Conservation (phyloP, 2,113 vertebrate genomes). For the Connochaetes taurinus region DNA sequence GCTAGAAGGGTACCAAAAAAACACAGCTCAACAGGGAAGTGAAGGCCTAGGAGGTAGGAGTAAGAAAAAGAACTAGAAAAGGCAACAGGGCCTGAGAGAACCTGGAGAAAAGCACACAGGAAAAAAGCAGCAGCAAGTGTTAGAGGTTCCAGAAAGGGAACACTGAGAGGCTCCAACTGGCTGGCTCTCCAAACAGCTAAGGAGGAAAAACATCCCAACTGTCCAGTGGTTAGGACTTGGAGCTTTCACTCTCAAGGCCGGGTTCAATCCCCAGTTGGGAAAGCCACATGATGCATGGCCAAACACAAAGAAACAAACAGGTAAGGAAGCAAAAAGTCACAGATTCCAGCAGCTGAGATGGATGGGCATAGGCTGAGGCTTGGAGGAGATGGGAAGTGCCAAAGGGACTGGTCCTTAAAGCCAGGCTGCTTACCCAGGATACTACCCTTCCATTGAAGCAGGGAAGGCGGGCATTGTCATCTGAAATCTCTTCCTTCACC, state of each 20-base stretch:
- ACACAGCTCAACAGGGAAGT: background rate
- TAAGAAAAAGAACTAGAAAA: background rate
- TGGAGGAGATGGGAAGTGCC: background rate
- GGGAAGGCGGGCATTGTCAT: slow-evolving; percentile 88
- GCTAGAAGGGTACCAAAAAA: slow-evolving; percentile 62
- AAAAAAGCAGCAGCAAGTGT: background rate
- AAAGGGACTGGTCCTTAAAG: background rate
- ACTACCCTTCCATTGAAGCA: slow-evolving; percentile 94
- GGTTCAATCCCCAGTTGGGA: background rate
- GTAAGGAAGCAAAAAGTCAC: background rate
- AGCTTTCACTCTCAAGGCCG: background rate
- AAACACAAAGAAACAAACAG: background rate
- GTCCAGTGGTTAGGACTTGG: background rate
- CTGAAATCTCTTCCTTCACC: slow-evolving; percentile 94
- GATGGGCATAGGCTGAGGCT: background rate
- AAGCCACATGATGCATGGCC: background rate
- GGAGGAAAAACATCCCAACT: background rate
- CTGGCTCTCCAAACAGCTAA: background rate
- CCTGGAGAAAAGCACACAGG: background rate
- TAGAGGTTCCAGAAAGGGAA: background rate
- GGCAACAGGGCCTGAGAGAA: background rate
- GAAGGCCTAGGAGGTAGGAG: background rate
- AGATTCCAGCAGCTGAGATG: background rate
- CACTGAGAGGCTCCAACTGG: background rate
- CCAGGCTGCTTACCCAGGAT: slow-evolving; percentile 87